Evolutionary conservation across 1,140 invertebrate species (phyloP).

Genomic region (Archivesica marissinica): DNA sequence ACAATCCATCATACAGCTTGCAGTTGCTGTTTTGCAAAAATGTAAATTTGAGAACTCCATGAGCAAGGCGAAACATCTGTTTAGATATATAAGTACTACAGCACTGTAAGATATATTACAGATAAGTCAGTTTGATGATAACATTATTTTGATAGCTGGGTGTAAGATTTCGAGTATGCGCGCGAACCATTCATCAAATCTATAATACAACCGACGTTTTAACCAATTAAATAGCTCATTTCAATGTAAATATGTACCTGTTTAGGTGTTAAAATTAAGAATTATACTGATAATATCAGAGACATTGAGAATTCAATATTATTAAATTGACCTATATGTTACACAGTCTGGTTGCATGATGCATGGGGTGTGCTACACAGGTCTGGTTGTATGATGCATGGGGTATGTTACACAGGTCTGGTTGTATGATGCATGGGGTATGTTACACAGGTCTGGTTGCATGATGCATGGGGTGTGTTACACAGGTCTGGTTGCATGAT

Average conservation of each 20-base stretch:
- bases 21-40: constrained; percentile 3
- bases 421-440: too few relatives aligned
- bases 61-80: constrained; percentile 47
- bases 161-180: constrained; percentile 45
- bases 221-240: constrained; percentile 43
- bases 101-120: constrained; percentile 38
- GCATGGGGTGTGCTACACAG: too few relatives aligned
- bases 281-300: neutral
- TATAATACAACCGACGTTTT: constrained; percentile 26
- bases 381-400: too few relatives aligned
- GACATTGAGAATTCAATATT: too few relatives aligned
- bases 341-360: too few relatives aligned
- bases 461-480: too few relatives aligned
- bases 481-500: too few relatives aligned
- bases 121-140: constrained; percentile 41
- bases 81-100: constrained; percentile 40
- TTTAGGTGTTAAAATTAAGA: constrained; percentile 16
- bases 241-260: constrained; percentile 1
- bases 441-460: too few relatives aligned
- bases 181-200: constrained; percentile 47
- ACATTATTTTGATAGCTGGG: constrained; percentile 46
- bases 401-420: too few relatives aligned
- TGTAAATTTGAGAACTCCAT: constrained; percentile 41
- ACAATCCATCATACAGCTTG: constrained; percentile 2
- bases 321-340: too few relatives aligned